Evolutionary conservation across 2,113 vertebrate genomes (phyloP).

Genomic region (Daphoenositta chrysoptera): DNA sequence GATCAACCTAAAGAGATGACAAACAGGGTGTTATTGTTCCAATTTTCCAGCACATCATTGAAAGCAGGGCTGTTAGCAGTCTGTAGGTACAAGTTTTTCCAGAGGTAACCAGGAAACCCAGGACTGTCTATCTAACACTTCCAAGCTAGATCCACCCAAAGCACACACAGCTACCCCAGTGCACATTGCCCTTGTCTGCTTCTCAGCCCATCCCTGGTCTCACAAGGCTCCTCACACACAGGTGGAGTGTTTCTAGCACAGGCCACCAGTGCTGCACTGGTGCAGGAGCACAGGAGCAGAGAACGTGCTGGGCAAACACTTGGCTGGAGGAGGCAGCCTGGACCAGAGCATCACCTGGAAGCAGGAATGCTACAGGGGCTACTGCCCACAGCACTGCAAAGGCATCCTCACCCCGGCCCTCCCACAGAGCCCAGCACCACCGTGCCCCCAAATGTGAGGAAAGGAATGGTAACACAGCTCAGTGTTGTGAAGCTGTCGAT

Average conservation of each 20-base stretch:
- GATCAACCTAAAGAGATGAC: slow-evolving; percentile 83
- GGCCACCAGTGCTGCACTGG: neutral
- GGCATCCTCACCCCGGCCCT: accelerated
- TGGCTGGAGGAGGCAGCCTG: neutral
- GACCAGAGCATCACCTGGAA: neutral
- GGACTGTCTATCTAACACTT: neutral
- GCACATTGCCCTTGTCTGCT: neutral
- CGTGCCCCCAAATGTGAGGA: neutral
- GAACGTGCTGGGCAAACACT: neutral
- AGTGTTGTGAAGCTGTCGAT: neutral
- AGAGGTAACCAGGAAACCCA: neutral
- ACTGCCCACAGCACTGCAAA: neutral
- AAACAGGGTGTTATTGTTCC: neutral
- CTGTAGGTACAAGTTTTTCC: neutral
- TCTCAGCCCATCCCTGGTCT: neutral
- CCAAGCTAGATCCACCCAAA: neutral
- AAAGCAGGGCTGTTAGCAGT: neutral
- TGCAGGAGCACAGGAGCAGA: neutral
- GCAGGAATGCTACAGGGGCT: neutral
- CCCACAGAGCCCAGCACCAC: neutral
- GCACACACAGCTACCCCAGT: accelerated
- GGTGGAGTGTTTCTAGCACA: neutral
- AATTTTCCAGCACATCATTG: neutral
- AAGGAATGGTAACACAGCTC: neutral
- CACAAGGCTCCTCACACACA: neutral